Percentiles rank a stretch among this genome's conserved stretches.
These are phyloP conservation scores for Plecturocebus donacophilus DNA, from an alignment of 2,113 vertebrate genomes.

Conservation along the genomic window DNA sequence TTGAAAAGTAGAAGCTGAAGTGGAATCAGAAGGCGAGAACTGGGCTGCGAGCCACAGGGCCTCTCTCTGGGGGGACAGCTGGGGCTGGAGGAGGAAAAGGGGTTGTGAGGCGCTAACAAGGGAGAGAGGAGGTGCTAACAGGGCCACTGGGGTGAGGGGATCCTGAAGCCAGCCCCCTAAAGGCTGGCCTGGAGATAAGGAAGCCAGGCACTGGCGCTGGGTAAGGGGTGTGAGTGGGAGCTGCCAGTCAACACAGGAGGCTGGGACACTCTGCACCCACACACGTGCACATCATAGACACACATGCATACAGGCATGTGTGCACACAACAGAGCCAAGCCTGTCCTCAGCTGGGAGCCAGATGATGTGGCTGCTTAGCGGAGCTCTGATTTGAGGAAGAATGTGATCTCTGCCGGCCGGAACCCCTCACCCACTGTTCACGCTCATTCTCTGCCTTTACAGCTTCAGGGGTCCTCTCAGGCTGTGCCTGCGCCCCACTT, in stretches of 20 bases:
- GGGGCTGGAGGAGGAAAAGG: not conserved
- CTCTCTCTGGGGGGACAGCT: conserved; percentile 17
- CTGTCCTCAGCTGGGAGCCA: conserved; percentile 56
- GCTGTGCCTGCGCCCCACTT: not conserved
- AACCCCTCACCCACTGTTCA: not conserved
- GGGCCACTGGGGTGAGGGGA: conserved; percentile 61
- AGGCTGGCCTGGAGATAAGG: conserved; percentile 15
- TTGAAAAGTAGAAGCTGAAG: conserved; percentile 2
- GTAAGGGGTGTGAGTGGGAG: not conserved
- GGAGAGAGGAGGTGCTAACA: conserved; percentile 73
- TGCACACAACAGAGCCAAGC: not conserved
- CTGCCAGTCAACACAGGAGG: not conserved
- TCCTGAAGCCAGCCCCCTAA: conserved; percentile 11
- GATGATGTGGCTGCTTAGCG: conserved; percentile 67
- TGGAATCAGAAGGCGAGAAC: not conserved
- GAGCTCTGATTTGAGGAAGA: conserved; percentile 1
- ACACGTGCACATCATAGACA: not conserved
- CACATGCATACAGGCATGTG: not conserved
- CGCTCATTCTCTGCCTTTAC: not conserved
- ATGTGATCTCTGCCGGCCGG: not conserved
- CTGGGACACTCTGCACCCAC: not conserved
- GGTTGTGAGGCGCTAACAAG: conserved; percentile 74
- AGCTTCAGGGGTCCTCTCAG: not conserved
- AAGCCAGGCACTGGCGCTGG: not conserved
- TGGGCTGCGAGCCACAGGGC: conserved; percentile 64